Percentiles rank a stretch among this genome's conserved stretches.
Evolutionary conservation across 2,888 invertebrate species (phyloP).

Genomic region (Pristionchus maxplancki): DNA sequence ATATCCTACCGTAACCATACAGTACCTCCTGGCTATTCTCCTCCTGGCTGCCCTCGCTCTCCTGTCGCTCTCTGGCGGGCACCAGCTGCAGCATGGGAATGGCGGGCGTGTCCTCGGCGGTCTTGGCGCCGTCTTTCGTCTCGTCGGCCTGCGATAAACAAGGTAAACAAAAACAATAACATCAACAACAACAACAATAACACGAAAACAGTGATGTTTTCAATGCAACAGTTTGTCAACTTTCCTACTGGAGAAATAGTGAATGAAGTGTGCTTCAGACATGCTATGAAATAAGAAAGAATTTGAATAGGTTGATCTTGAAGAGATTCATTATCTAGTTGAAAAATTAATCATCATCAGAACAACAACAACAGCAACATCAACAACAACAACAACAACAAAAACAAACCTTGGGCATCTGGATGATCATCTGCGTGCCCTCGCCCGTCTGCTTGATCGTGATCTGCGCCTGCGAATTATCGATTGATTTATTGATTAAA

Average conservation of each 20-base stretch:
- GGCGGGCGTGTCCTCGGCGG: not conserved
- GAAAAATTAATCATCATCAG: too few relatives aligned
- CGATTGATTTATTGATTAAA: not conserved
- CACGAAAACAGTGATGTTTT: too few relatives aligned
- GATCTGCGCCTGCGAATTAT: slow-evolving; percentile 38
- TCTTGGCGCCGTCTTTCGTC: slow-evolving; percentile 35
- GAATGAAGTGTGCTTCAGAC: too few relatives aligned
- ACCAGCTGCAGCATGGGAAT: not conserved
- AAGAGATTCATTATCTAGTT: too few relatives aligned
- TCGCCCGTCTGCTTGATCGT: slow-evolving; percentile 39
- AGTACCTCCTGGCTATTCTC: not conserved
- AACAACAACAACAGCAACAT: too few relatives aligned
- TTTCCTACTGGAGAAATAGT: too few relatives aligned
- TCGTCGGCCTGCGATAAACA: not conserved
- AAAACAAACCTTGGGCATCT: too few relatives aligned
- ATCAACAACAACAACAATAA: not conserved
- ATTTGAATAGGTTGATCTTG: too few relatives aligned
- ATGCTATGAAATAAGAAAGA: too few relatives aligned
- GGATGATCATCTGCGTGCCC: slow-evolving; percentile 49
- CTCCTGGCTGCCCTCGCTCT: not conserved
- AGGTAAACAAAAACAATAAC: not conserved
- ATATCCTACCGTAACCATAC: not conserved
- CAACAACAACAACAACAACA: not conserved
- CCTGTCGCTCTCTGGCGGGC: not conserved
- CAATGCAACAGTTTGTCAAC: too few relatives aligned